These are phyloP conservation scores for Leptopilina myrica DNA, from an alignment of 2,888 invertebrate species.

Conservation along the genomic window DNA sequence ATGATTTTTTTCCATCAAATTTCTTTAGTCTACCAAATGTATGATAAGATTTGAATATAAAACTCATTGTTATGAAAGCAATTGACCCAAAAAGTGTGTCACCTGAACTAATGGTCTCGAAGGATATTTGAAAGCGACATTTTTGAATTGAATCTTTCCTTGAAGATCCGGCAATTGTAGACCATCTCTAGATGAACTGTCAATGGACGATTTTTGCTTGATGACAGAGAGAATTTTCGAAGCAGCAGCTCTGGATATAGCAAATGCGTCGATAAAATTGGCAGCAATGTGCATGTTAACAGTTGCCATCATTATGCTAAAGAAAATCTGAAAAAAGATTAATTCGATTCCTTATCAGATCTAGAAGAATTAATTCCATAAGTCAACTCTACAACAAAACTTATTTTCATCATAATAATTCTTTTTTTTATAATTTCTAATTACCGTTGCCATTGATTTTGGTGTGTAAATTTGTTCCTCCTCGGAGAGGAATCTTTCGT, in stretches of 20 bases:
- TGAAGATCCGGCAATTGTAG: constrained; percentile 78
- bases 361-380: too few relatives aligned
- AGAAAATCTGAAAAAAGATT: constrained; percentile 83
- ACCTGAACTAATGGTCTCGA: constrained; percentile 85
- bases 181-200: constrained; percentile 83
- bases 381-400: too few relatives aligned
- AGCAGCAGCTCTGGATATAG: constrained; percentile 88
- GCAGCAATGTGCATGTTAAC: constrained; percentile 89
- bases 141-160: constrained; percentile 85
- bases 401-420: too few relatives aligned
- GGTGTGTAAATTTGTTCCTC: constrained; percentile 78
- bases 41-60: too few relatives aligned
- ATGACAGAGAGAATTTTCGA: constrained; percentile 87
- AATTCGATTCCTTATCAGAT: too few relatives aligned
- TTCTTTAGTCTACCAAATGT: too few relatives aligned
- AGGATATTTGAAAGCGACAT: constrained; percentile 89
- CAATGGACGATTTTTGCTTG: constrained; percentile 85
- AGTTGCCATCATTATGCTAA: constrained; percentile 85
- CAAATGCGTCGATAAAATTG: constrained; percentile 88
- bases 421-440: constrained; percentile 57
- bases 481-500: constrained; percentile 76
- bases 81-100: too few relatives aligned
- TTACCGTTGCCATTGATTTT: constrained; percentile 85
- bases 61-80: too few relatives aligned
- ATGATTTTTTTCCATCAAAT: too few relatives aligned